A percentile compares a stretch with the other conserved stretches of the same genome.
Conservation (phyloP, 2,797 vertebrate genomes). For the Bucorvus abyssinicus region DNA sequence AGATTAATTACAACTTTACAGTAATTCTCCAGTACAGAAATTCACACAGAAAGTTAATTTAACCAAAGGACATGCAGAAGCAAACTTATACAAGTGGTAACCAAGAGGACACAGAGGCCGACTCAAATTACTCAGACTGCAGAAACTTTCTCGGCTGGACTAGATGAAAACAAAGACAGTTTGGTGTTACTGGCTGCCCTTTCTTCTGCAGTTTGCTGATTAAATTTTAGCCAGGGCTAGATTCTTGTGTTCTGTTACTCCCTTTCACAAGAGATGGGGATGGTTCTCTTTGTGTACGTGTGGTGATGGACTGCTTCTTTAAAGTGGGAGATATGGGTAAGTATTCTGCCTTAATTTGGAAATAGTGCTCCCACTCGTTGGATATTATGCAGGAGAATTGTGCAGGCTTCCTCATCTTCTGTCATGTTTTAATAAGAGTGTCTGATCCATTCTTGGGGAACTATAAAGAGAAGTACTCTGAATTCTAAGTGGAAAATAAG, state of each 20-base stretch:
- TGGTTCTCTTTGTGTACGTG: neutral
- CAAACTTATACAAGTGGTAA: neutral
- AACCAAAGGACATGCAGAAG: neutral
- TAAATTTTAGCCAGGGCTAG: neutral
- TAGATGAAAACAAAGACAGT: neutral
- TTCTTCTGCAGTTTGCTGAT: neutral
- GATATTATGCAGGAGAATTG: neutral
- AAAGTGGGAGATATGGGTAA: neutral
- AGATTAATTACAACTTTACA: neutral
- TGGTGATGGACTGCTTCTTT: neutral
- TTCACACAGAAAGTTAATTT: neutral
- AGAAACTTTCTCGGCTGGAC: neutral
- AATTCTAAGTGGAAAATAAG: neutral
- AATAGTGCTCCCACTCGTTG: neutral
- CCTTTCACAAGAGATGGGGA: neutral
- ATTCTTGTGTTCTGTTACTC: neutral
- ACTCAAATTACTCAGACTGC: neutral
- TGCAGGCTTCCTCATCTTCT: neutral
- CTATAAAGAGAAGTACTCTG: neutral
- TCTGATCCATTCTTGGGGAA: neutral
- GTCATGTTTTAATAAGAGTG: neutral
- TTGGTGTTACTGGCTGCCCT: neutral
- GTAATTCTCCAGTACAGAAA: neutral
- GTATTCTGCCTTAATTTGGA: neutral
- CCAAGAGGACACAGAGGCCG: neutral